Evolutionary conservation across 2,797 vertebrate species (phyloP), one percentile per base, ranked within the genome.

Genomic region (Fistularia commersonii): DNA sequence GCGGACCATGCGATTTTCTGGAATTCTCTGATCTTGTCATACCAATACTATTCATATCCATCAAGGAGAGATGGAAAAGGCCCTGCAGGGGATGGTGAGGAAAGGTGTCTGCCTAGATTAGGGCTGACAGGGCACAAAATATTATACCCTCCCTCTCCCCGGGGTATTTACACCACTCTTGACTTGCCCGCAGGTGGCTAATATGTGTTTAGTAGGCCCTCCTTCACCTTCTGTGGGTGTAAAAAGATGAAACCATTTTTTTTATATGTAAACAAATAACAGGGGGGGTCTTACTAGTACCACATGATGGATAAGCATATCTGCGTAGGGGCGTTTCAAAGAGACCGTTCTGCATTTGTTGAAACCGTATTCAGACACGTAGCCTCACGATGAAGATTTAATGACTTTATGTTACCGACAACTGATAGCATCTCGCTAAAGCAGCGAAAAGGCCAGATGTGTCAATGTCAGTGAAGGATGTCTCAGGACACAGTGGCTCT

Each of bases 141-240:
- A 74, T 84, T 80, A 79, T 79, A 77, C 69, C 61, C 56, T 66
- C 61, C 23, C 23, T 56, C 54, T 69, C 61, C 77, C 60, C 41
- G 57, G 62, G 74, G 68, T 86, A 82, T 88, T 87, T 83, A 77
- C 78, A 81, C 78, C 80, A 71, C 57, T 57, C 77, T 87, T 76
- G 66, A 68, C 61, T 81, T 60, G 72, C 72, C 83, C 80, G 84
- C 86, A 86, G 82, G 82, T 87, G 86, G 78, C 79, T 81, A 84
- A 87, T 82, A 77, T 77, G 77, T 74, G 23, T 54, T 71, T 78
- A 64, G 74, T 66, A 55, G 64, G 60, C 66, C 54, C 54, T 70
- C 58, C 61, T 72, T 57, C 55, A 50, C 56, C 66, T 49, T 51
- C 36, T 58, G 41, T 69, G 61, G 65, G 59, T 51, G 41, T 49